Base-by-base conservation (phyloP, 2,113 vertebrate species). In the Pipra filicauda region DNA sequence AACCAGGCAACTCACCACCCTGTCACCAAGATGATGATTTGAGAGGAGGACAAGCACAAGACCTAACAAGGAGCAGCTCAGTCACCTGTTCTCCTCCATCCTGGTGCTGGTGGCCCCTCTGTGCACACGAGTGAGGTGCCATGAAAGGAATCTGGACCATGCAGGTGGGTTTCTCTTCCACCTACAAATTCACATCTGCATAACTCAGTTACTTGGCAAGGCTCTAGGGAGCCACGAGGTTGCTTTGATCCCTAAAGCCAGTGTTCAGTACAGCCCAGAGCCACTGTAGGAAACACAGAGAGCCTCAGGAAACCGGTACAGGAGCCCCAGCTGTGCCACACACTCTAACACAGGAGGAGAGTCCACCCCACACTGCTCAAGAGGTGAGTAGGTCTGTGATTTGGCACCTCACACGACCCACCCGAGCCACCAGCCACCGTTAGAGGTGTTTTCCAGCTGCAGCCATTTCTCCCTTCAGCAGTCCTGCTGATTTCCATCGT, bases 121-220 rank as follows among this genome's bases (percentile, higher is more conserved):
- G 33, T 7, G 12, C 44, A 14, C 19, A 10, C 33, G 22, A 64
- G 65, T 7, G 16, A 79, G 39, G 61, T 44, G 59, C 9, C 44
- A 14, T 1, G 6, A 41, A 66, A 72, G 35, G 33, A 15, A 17
- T 9, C 1, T 18, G 27, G 19, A 52, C 22, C 3, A 9, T 1
- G 9, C 41, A 61, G 41, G 28, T 65, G 62, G 20, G 15, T 24
- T 81, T 81, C 79, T 58, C n/a, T 67, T 43, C 20, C 48, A 57
- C 22, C 16, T 26, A 75, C 48, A 44, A 67, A 57, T 16, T 73
- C 74, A 76, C 37, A 73, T 58, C 54, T 39, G 39, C 31, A 4
- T 19, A 35, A 31, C 22, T 57, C 64, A 24, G 54, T 52, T 33
- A 41, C 23, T 83, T 54, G 9, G 9, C 37, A 69, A 49, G 43